Evolutionary conservation across 30 jellyfish, hydroid and myxozoan species (phyloP), one percentile per base, ranked within the genome.

Genomic region (Pseudorhiza aurosa): DNA sequence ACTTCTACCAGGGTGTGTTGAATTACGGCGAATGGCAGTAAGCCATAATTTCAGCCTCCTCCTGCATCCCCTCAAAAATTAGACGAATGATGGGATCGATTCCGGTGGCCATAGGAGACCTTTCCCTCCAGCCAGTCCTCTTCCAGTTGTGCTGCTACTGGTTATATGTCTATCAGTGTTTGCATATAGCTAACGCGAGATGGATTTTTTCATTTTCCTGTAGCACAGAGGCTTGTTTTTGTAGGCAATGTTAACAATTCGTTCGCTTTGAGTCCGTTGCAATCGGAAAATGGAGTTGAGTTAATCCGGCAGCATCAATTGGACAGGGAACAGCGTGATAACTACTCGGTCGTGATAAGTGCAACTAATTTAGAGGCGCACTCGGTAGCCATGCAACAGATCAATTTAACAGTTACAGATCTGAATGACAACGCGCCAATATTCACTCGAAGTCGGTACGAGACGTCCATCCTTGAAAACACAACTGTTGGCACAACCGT

Each of bases 381-480:
- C 25, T 60, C 85, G 44, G 55, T 39, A 12, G 68, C 85, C 33
- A 62, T 45, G 4, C 95, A 92, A 26, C 51, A 15, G 31, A 79
- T 85, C 44, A 76, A 68, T 67, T 68, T 92, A 8, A 71, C 75
- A 1, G 98, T 92, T 11, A 26, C 58, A 19, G 98, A 92, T 73
- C 28, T 70, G 42, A 92, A 92, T 51, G 98, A 92, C 84, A 92
- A 92, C 58, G 28, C 81, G 33, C 98, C 98, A 0, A 49, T 59
- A 8, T 92, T 92, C 75, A 49, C 90, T 2, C 90, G 75, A 37
- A 40, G 60, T 26, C 68, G 11, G 25, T 84, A 92, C 84, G 65
- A 39, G 19, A 39, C 88, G 46, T 29, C 90, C 4, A 63, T 92
- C 37, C 39, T 75, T 22, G 98, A 92, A 75, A 73, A 79, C 32